Percentiles rank a stretch among this genome's conserved stretches.
Evolutionary conservation across 2,113 vertebrate species (phyloP).

Genomic region (Embiotoca jacksoni): DNA sequence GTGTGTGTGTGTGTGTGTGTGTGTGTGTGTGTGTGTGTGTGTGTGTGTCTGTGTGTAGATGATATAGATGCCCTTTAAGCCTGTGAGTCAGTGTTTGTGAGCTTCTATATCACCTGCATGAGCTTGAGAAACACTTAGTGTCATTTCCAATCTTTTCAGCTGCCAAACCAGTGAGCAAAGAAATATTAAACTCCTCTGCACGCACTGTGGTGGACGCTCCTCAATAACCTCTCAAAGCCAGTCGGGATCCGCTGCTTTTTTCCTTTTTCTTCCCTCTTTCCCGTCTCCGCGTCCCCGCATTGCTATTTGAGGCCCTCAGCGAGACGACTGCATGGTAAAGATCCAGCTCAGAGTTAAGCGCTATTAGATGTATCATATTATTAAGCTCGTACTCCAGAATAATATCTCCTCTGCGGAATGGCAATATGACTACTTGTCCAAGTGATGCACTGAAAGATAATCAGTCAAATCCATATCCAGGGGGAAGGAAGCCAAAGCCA

Average conservation of each 20-base stretch:
- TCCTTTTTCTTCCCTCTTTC: slow-evolving; percentile 39
- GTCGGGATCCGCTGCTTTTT: slow-evolving; percentile 43
- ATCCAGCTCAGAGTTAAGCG: slow-evolving; percentile 67
- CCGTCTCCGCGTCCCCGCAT: slow-evolving; percentile 29
- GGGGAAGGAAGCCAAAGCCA: slow-evolving; percentile 66
- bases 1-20: not conserved
- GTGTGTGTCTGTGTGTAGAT: not conserved
- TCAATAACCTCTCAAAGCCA: slow-evolving; percentile 65
- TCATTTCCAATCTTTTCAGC: slow-evolving; percentile 65
- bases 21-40: slow-evolving; percentile 6
- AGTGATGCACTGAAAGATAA: slow-evolving; percentile 77
- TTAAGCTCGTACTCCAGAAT: slow-evolving; percentile 64
- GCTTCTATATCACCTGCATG: slow-evolving; percentile 58
- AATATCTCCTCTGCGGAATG: slow-evolving; percentile 70
- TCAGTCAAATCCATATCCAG: slow-evolving; percentile 75
- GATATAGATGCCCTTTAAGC: slow-evolving; percentile 25
- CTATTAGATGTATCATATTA: slow-evolving; percentile 74
- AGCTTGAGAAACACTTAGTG: slow-evolving; percentile 69
- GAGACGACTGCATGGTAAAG: slow-evolving; percentile 52
- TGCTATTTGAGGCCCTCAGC: slow-evolving; percentile 55
- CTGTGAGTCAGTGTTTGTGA: slow-evolving; percentile 2
- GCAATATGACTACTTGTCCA: slow-evolving; percentile 65
- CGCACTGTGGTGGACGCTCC: slow-evolving; percentile 60
- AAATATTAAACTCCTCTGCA: slow-evolving; percentile 62
- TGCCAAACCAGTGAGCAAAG: slow-evolving; percentile 63